A percentile compares a stretch with the other conserved stretches of the same genome.
Conservation (phyloP, 1,140 invertebrate species). For the Eulimnadia texana region DNA sequence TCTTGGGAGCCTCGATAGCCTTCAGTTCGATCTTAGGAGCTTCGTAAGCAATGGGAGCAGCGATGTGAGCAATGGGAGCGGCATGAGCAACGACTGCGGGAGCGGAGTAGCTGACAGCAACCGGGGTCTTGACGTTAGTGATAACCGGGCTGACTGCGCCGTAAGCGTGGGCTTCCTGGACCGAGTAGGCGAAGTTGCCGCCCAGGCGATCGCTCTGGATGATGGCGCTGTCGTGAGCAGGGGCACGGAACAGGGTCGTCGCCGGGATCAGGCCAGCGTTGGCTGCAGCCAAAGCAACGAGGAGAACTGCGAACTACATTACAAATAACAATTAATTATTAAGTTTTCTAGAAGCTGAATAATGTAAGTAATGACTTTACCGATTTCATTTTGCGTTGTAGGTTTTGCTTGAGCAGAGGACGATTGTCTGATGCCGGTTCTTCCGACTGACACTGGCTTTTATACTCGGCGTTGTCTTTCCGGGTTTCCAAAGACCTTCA, state of each 20-base stretch:
- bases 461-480: too few relatives aligned
- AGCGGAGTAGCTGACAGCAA: constrained; percentile 27
- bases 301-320: constrained; percentile 18
- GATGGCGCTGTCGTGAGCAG: constrained; percentile 35
- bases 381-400: too few relatives aligned
- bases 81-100: constrained; percentile 8
- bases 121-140: constrained; percentile 26
- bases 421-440: too few relatives aligned
- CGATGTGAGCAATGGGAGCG: background rate
- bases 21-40: background rate
- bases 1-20: background rate
- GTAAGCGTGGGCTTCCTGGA: constrained; percentile 37
- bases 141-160: constrained; percentile 32
- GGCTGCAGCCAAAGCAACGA: constrained; percentile 20
- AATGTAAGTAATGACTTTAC: too few relatives aligned
- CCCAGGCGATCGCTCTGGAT: constrained; percentile 36
- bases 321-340: constrained; percentile 3
- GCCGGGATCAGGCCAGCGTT: constrained; percentile 20
- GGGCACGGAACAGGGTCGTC: constrained; percentile 31
- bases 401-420: too few relatives aligned
- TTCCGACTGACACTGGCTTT: too few relatives aligned
- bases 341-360: too few relatives aligned
- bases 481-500: too few relatives aligned
- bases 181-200: constrained; percentile 40
- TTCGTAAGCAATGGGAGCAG: background rate